These are phyloP conservation scores for Clusia tigrina DNA, from an alignment of 2,888 invertebrate genomes.

Conservation along the genomic window DNA sequence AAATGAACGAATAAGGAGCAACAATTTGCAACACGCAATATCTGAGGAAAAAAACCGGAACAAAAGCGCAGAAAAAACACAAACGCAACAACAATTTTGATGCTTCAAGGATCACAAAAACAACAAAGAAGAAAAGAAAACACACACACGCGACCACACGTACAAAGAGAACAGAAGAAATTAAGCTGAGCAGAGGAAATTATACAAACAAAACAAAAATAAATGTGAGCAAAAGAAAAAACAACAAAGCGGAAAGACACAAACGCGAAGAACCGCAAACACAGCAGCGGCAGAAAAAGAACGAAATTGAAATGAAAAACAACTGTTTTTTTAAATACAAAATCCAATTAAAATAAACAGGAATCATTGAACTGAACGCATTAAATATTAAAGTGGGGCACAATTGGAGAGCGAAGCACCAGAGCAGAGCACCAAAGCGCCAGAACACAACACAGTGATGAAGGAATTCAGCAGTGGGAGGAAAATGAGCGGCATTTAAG, in stretches of 20 bases:
- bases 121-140: neutral
- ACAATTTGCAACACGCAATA: slow-evolving; percentile 3
- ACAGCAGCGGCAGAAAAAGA: neutral
- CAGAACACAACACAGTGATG: too few species aligned
- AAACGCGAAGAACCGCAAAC: neutral
- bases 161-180: neutral
- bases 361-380: slow-evolving; percentile 8
- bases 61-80: neutral
- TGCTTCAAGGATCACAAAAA: neutral
- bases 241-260: neutral
- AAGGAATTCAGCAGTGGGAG: too few species aligned
- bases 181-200: too few species aligned
- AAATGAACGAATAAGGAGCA: neutral
- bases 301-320: slow-evolving; percentile 11
- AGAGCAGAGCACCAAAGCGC: too few species aligned
- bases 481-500: too few species aligned
- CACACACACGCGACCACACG: neutral
- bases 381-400: slow-evolving; percentile 4
- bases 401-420: too few species aligned
- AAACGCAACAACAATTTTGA: neutral
- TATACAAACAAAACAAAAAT: neutral
- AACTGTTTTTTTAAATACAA: neutral
- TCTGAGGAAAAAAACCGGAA: neutral
- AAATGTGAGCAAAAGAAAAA: neutral
- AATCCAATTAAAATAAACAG: slow-evolving; percentile 8